A percentile compares a stretch with the other conserved stretches of the same genome.
These are phyloP conservation scores for Trichonephila inaurata DNA, from an alignment of 1,140 invertebrate species.

Conservation along the genomic window DNA sequence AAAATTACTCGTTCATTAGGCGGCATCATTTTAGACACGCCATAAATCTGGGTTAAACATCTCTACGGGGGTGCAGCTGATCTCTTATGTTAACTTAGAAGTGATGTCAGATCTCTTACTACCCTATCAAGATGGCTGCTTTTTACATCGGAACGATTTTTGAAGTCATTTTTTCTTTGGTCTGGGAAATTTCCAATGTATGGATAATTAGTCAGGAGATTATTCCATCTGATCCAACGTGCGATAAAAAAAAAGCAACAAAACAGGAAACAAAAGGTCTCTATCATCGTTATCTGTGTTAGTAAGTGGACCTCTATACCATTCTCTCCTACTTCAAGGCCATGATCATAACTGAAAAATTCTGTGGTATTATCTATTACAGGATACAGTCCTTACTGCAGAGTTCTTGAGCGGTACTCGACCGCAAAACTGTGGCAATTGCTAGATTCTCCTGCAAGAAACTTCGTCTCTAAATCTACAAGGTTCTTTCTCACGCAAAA, in stretches of 20 bases:
- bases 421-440: conserved; percentile 32
- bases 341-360: background rate
- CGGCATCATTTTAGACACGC: background rate
- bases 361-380: background rate
- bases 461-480: conserved; percentile 39
- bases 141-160: background rate
- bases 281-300: background rate
- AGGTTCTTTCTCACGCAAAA: conserved; percentile 63
- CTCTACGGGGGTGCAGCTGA: background rate
- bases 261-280: conserved; percentile 46
- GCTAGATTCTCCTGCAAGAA: background rate
- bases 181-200: conserved; percentile 49
- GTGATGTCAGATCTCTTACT: background rate
- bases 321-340: conserved; percentile 21
- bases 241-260: conserved; percentile 32
- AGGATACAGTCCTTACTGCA: background rate
- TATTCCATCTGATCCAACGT: conserved; percentile 34
- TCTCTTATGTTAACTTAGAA: background rate
- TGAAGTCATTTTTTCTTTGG: conserved; percentile 47
- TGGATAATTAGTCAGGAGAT: conserved; percentile 55
- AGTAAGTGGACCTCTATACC: conserved; percentile 12
- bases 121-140: background rate
- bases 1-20: conserved; percentile 24
- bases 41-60: conserved; percentile 31
- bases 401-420: background rate